phyloP scores from a whole-genome alignment of 2,888 invertebrate species.

The Eumacrocentrus americanus region DNA sequence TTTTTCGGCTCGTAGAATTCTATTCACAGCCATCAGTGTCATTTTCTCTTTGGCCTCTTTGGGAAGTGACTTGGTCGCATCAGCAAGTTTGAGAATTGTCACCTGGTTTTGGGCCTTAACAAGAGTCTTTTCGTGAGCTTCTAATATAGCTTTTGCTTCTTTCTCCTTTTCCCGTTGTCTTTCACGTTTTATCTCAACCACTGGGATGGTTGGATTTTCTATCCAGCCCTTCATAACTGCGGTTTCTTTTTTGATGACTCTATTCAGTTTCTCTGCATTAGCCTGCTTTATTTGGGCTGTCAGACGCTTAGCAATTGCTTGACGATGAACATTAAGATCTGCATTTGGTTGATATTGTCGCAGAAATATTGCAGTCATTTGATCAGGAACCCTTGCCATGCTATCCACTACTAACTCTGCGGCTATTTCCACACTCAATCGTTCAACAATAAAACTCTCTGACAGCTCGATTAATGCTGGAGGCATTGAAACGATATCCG shows the following conservation, averaged over 20 bases:
- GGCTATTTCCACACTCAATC: constrained; percentile 68
- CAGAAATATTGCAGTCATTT: constrained; percentile 82
- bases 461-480: constrained; percentile 67
- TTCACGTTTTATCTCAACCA: constrained; percentile 58
- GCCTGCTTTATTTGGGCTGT: constrained; percentile 71
- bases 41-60: constrained; percentile 74
- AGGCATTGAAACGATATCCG: constrained; percentile 58
- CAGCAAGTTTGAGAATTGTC: constrained; percentile 80
- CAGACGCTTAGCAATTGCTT: constrained; percentile 75
- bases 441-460: constrained; percentile 67
- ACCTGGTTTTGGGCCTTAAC: constrained; percentile 63
- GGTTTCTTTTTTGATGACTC: constrained; percentile 67
- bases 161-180: constrained; percentile 59
- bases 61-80: constrained; percentile 82
- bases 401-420: constrained; percentile 70
- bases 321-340: constrained; percentile 78
- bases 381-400: constrained; percentile 78
- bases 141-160: constrained; percentile 57
- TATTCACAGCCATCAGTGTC: constrained; percentile 74
- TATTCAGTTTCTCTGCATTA: constrained; percentile 61
- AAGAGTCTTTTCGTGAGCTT: constrained; percentile 57
- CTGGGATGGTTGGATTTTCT: constrained; percentile 60
- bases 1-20: constrained; percentile 81
- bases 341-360: constrained; percentile 88
- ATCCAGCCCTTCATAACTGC: constrained; percentile 64